Base-by-base conservation (phyloP, 2,797 vertebrate species). In the Onychomys leucogaster region DNA sequence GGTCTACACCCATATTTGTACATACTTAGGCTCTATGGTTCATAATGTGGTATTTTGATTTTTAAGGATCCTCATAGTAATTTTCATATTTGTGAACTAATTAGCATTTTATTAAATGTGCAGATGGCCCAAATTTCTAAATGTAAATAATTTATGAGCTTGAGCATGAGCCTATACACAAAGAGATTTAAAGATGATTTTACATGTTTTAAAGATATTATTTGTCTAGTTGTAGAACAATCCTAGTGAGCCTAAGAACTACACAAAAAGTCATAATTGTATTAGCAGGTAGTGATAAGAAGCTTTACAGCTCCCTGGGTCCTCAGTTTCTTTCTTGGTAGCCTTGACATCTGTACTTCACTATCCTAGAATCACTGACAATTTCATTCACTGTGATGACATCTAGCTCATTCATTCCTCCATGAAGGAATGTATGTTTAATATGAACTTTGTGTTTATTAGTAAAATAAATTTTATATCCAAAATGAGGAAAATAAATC, bases 401-500 rank as follows among this genome's bases (percentile, higher is more conserved):
- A 94, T n/a, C 73, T 19, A 57, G 4, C n/a, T 55, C 61, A 23
- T 4, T 55, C 37, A 94, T 57, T 82, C 6, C 21, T 12, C 69
- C 52, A 83, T 86, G 46, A 3, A 95, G 19, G 19, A 86, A 63
- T 7, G 90, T 65, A 71, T n/a, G 61, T 29, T 91, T 87, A 19
- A 77, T 93, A 63, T 95, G 85, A 43, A 76, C 52, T 5, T 91
- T 71, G 52, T 59, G 41, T 43, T 90, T 84, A 21, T 73, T 94
- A 63, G 85, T 91, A 57, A 76, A 94, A 94, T 91, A 91, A 92
- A 73, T 21, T 37, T 90, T 34, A 41, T 84, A 84, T 90, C 5
- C 46, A 92, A 96, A 95, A 69, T 13, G 69, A 82, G 88, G n/a
- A 82, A 95, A 81, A 91, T 86, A 67, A 93, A 90, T 92, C 49